Evolutionary conservation across 2,888 invertebrate genomes (phyloP).

Genomic region (Periphyllus acericola): DNA sequence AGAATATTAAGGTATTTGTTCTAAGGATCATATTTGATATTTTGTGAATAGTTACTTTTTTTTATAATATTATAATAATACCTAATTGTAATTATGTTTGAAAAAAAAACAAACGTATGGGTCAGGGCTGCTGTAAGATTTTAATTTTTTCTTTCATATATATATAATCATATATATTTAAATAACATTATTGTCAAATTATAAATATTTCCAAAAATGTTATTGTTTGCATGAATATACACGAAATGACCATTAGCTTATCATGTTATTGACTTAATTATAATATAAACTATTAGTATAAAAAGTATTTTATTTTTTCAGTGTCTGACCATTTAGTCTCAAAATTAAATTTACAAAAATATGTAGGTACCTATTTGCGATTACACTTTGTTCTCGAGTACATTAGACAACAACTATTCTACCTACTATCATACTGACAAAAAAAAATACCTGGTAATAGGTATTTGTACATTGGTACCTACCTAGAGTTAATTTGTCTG

Average conservation of each 20-base stretch:
- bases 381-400: not conserved
- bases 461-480: not conserved
- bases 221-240: constrained; percentile 61
- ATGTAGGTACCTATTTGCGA: not conserved
- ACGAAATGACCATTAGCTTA: constrained; percentile 54
- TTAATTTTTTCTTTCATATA: constrained; percentile 16
- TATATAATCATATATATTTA: constrained; percentile 7
- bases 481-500: not conserved
- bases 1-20: constrained; percentile 52
- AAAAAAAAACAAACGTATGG: constrained; percentile 51
- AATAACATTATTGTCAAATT: constrained; percentile 57
- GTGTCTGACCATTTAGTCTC: not conserved
- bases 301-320: constrained; percentile 11
- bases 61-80: constrained; percentile 41
- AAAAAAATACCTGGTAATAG: not conserved
- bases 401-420: not conserved
- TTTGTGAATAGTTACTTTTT: constrained; percentile 60
- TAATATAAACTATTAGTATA: constrained; percentile 30
- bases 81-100: constrained; percentile 56
- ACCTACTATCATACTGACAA: not conserved
- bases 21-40: constrained; percentile 53
- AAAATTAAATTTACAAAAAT: not conserved
- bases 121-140: constrained; percentile 60
- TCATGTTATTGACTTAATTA: constrained; percentile 23
- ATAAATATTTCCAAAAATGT: constrained; percentile 51